Evolutionary conservation across 2,113 vertebrate genomes (phyloP), one percentile per base, ranked within the genome.

Genomic region (Ciconia boyciana): DNA sequence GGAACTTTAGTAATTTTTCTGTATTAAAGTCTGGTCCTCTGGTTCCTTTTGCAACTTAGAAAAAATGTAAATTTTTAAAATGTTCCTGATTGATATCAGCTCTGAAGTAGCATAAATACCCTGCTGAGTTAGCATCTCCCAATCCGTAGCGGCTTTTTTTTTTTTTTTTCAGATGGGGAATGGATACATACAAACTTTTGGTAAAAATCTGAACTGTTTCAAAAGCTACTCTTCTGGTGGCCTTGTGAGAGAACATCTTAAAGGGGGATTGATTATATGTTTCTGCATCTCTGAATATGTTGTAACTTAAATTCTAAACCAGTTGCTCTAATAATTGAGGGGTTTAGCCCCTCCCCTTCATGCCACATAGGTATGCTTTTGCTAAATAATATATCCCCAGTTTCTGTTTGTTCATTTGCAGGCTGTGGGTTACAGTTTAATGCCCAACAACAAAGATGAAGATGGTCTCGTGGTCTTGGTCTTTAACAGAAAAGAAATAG

Each of bases 361-460:
- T 32, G 48, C 58, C 52, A 32, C 48, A 5, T 11, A 24, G 41
- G 6, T 36, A 16, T 0, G 10, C 8, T 85, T 79, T 79, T 83
- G 48, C n/a, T 43, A 7, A 52, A 65, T 79, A 41, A 74, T 3
- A 1, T 5, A 28, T 24, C 34, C 34, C 29, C 7, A 1, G 15
- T 48, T 86, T 49, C 54, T 34, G 10, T 76, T 49, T 68, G 26
- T 80, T 93, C 13, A 76, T 77, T 83, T 70, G 46, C 93, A 99
- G 99, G 99, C 99, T 14, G 99, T 99, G 90, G 99, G 99, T 84
- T 99, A 98, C 88, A 99, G 99, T 97, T 99, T 99, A 92, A 98
- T 99, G 96, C 98, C 99, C 32, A 98, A 98, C 80, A 99, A 99
- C 93, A 99, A 99, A 93, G 99, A 99, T 49, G 99, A 99, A 97